Percentiles rank a stretch among this genome's conserved stretches.
phyloP scores from a whole-genome alignment of 2,888 invertebrate species.

The Eumacrocentrus americanus region DNA sequence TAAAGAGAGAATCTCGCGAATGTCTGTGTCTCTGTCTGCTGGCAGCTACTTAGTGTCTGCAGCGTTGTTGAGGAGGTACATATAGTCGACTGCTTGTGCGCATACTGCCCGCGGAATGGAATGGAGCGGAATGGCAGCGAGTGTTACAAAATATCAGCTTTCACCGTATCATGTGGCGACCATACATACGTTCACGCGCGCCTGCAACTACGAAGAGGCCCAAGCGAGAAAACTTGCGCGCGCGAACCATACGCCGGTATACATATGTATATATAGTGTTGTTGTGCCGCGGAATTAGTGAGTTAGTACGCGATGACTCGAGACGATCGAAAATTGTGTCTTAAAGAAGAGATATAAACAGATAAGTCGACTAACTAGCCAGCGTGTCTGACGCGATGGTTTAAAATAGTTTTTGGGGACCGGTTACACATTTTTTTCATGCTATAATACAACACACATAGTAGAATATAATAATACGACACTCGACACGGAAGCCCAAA shows the following conservation, averaged over 20 bases:
- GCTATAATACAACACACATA: no score
- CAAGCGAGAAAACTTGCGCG: not conserved
- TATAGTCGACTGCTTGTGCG: conserved; percentile 3
- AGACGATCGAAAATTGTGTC: not conserved
- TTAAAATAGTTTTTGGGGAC: conserved; percentile 8
- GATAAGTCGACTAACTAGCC: not conserved
- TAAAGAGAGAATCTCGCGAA: not conserved
- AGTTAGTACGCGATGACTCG: not conserved
- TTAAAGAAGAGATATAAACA: no score
- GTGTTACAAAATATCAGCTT: conserved; percentile 63
- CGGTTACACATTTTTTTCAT: no score
- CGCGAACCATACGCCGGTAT: not conserved
- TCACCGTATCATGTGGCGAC: conserved; percentile 56
- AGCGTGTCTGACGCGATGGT: not conserved
- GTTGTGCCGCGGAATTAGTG: not conserved
- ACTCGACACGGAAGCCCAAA: not conserved
- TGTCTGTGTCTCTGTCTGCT: not conserved
- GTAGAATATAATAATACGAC: not conserved
- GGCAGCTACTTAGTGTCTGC: not conserved
- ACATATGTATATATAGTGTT: no score
- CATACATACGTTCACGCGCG: not conserved
- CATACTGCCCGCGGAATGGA: conserved; percentile 38
- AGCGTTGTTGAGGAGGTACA: not conserved
- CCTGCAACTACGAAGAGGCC: not conserved
- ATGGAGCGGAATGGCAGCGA: conserved; percentile 54